A percentile compares a stretch with the other conserved stretches of the same genome.
Conservation (phyloP, 2,113 vertebrate genomes). For the Vidua chalybeata region DNA sequence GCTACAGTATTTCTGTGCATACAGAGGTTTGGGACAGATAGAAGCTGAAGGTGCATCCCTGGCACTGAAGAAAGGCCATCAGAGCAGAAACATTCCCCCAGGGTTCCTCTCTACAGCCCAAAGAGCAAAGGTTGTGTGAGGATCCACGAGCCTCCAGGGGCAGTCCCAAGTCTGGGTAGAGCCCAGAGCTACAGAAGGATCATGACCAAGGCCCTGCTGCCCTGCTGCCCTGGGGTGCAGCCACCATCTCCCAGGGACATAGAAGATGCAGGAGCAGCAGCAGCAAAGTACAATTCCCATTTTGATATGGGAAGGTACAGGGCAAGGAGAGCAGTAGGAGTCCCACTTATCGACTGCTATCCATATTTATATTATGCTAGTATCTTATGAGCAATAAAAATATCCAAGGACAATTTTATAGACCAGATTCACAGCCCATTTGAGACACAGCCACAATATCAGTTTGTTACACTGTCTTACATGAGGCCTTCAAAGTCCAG, state of each 20-base stretch:
- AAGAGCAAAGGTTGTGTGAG: neutral
- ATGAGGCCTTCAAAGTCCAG: neutral
- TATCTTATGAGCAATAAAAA: neutral
- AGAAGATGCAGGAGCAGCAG: neutral
- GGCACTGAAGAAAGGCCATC: neutral
- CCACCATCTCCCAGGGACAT: neutral
- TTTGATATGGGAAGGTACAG: neutral
- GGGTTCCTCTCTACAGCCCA: neutral
- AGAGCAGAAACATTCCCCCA: neutral
- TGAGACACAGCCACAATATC: neutral
- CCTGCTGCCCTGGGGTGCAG: neutral
- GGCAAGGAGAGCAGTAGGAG: neutral
- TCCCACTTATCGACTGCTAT: neutral
- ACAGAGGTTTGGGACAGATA: neutral
- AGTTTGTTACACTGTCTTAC: neutral
- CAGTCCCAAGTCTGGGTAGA: rapidly evolving
- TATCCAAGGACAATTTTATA: neutral
- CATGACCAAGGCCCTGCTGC: neutral
- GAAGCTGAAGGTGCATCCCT: neutral
- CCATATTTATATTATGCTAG: neutral
- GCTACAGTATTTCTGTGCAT: rapidly evolving
- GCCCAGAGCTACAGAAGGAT: neutral
- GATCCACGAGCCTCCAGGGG: neutral
- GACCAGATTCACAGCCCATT: neutral
- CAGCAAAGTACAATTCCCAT: rapidly evolving